Percentiles rank a stretch among this genome's conserved stretches.
Conservation (phyloP, 1,140 invertebrate species). For the Drosophila elegans region DNA sequence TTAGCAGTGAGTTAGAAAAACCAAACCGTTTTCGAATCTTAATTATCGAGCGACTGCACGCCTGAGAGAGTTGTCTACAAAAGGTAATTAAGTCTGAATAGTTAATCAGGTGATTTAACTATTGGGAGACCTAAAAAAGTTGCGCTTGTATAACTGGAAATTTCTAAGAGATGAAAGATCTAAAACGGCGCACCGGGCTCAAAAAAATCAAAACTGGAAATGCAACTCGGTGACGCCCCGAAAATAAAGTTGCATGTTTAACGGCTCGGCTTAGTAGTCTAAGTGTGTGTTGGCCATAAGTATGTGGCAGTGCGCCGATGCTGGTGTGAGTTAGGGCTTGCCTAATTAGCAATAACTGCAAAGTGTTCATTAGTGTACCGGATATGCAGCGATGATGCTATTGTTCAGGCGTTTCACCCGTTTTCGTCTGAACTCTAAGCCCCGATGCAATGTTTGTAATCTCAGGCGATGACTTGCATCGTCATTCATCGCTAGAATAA, state of each 20-base stretch:
- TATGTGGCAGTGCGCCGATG: neutral
- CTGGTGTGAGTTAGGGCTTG: constrained; percentile 32
- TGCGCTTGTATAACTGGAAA: constrained; percentile 79
- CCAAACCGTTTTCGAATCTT: constrained; percentile 43
- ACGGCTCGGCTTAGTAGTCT: constrained; percentile 13
- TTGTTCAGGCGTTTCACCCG: constrained; percentile 57
- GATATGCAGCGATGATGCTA: constrained; percentile 78
- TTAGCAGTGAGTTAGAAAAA: constrained; percentile 24
- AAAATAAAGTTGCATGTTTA: constrained; percentile 73
- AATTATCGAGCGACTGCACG: constrained; percentile 36
- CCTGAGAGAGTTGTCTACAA: constrained; percentile 48
- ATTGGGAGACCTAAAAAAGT: constrained; percentile 45
- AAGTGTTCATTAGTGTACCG: constrained; percentile 75
- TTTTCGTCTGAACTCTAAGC: constrained; percentile 7
- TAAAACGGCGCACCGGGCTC: constrained; percentile 45
- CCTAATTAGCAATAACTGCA: constrained; percentile 77
- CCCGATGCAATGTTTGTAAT: constrained; percentile 41
- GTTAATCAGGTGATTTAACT: constrained; percentile 76
- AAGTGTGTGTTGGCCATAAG: neutral
- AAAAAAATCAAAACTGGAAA: constrained; percentile 56
- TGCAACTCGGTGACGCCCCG: constrained; percentile 60
- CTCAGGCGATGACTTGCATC: constrained; percentile 51
- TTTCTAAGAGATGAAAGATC: constrained; percentile 77
- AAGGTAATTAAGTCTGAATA: constrained; percentile 75
- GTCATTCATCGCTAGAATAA: constrained; percentile 3